Evolutionary conservation across 2,797 vertebrate species (phyloP), one percentile per base, ranked within the genome.

Genomic region (Catharus ustulatus): DNA sequence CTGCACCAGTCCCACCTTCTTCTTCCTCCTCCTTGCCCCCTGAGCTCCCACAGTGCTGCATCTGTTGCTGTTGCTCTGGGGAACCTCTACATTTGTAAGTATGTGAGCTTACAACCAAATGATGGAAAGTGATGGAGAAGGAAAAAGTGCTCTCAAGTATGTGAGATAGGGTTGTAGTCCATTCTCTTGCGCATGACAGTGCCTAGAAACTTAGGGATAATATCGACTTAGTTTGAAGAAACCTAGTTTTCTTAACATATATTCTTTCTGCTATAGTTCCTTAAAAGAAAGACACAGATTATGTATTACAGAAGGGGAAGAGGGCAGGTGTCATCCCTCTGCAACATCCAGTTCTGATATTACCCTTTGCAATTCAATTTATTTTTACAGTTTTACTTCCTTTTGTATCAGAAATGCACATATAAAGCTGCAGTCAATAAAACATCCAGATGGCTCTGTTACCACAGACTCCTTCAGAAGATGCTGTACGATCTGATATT

Each of bases 21-120:
- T 52, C n/a, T 11, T 73, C 42, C 46, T 64, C 38, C 30, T 69
- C 34, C 55, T 42, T 4, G 1, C 5, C 40, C 67, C 27, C 26
- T 1, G 3, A 59, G 27, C 18, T 49, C 2, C 2, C 26, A 29
- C 6, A 9, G 38, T 23, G 36, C 45, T 67, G 18, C 0, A 0
- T 26, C 62, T 66, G 40, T 8, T 48, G 16, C n/a, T 73, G 34
- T 11, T 73, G 55, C 38, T 63, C 36, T 48, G 18, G 13, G 48
- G 16, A 66, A 82, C 17, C 6, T 67, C 42, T 68, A 29, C 20
- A 5, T 68, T 64, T 51, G 2, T 6, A 66, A 34, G 4, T 7
- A 1, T 10, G n/a, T 8, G 10, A 82, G 21, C 5, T 43, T 32
- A 42, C 5, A 46, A 38, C 11, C 27, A 38, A 30, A n/a, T 22